Evolutionary conservation across 2,113 vertebrate genomes (phyloP), one percentile per base, ranked within the genome.

Genomic region (Sorex araneus): DNA sequence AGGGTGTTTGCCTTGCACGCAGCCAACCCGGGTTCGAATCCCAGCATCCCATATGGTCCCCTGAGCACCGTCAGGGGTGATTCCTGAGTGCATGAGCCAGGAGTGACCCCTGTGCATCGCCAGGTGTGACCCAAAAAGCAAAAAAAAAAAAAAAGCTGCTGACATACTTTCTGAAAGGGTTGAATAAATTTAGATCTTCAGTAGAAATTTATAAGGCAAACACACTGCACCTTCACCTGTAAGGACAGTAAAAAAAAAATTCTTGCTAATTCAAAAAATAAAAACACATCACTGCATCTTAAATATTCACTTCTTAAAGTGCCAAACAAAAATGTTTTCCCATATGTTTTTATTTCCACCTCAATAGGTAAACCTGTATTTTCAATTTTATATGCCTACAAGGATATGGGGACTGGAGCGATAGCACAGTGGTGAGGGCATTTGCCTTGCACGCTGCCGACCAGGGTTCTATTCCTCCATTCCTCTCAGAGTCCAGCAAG

Each of bases 181-280:
- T 81, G 28, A 87, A 40, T 36, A 67, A 77, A 76, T 73, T 50
- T 25, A 88, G 69, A 63, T 45, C 78, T 25, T 27, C 18, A 87
- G 27, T 0, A 69, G 50, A 93, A 88, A 83, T 67, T 94, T 34
- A 84, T 3, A 7, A 87, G 28, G n/a, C 19, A 82, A 83, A 40
- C n/a, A 91, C 32, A 84, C 60, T 76, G 34, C 63, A 90, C 7
- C 12, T 74, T 66, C 18, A 86, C 28, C 15, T 82, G 25, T 15
- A 81, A 47, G 12, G 57, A 9, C 18, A 57, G 57, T n/a, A 67
- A 54, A 71, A 89, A 89, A 78, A 87, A 54, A 71, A 21, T 45
- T 67, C 57, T 5, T 82, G 45, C 57, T 89, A 91, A 87, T 27
- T 84, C n/a, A 67, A 34, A 85, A 75, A 94, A 57, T 84, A 76